Evolutionary conservation across 2,113 vertebrate genomes (phyloP).

Genomic region (Cisticola juncidis): DNA sequence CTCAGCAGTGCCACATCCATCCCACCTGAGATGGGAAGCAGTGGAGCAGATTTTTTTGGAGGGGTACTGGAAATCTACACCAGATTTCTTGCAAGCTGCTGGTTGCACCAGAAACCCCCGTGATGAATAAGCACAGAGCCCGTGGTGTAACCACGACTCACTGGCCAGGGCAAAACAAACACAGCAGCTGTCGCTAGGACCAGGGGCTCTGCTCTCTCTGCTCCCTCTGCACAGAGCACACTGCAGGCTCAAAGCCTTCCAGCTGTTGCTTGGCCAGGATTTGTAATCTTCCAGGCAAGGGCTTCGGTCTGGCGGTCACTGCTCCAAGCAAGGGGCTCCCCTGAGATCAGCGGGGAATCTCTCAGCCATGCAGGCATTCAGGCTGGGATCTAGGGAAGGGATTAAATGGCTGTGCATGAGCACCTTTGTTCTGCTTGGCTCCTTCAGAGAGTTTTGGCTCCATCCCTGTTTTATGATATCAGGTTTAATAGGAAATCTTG

Average conservation of each 20-base stretch:
- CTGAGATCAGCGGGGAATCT: conserved; percentile 2
- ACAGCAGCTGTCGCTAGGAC: conserved; percentile 55
- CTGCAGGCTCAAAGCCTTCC: conserved; percentile 26
- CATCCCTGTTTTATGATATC: background rate
- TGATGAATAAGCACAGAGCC: background rate
- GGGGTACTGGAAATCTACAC: background rate
- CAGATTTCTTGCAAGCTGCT: background rate
- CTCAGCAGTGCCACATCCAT: background rate
- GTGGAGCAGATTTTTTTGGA: background rate
- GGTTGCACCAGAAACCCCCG: conserved; percentile 18
- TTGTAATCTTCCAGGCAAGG: conserved; percentile 19
- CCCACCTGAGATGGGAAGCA: accelerated
- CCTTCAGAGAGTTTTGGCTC: background rate
- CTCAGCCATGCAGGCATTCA: background rate
- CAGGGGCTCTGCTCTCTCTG: conserved; percentile 20
- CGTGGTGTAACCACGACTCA: background rate
- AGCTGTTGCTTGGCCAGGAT: conserved; percentile 32
- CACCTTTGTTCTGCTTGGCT: background rate
- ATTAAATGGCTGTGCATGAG: background rate
- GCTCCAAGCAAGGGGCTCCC: conserved; percentile 13
- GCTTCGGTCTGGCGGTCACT: background rate
- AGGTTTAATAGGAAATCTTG: conserved; percentile 34
- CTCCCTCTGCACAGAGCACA: background rate
- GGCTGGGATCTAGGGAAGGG: background rate
- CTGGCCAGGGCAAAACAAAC: conserved; percentile 53